These are phyloP conservation scores for Mus musculus DNA, from an alignment of 2,113 vertebrate genomes.

Conservation along the genomic window DNA sequence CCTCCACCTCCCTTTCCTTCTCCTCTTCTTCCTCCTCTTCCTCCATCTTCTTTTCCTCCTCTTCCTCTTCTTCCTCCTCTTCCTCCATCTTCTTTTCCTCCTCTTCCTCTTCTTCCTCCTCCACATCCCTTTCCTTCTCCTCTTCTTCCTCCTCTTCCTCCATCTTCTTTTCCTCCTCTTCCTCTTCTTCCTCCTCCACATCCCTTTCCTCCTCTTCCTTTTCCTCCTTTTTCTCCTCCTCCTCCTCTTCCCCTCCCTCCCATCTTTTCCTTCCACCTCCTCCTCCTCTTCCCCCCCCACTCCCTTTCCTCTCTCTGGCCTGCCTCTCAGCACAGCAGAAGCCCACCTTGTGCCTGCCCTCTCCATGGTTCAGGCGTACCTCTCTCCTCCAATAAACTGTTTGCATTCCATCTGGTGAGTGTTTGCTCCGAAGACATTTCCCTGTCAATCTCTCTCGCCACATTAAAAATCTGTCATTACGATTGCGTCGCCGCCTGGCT, in stretches of 20 bases:
- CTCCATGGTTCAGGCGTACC: slow-evolving; percentile 85
- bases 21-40: no score
- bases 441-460: slow-evolving; percentile 97
- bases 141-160: no score
- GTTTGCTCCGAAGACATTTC: slow-evolving; percentile 96
- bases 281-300: no score
- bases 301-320: background rate
- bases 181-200: no score
- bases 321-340: slow-evolving; percentile 85
- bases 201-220: no score
- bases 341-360: slow-evolving; percentile 86
- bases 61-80: no score
- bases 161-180: no score
- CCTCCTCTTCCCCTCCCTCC: background rate
- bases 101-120: background rate
- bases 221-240: no score
- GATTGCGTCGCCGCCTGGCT: slow-evolving; percentile 91
- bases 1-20: background rate
- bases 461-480: slow-evolving; percentile 95
- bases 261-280: no score
- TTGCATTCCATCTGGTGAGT: slow-evolving; percentile 99
- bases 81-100: no score
- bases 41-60: no score
- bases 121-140: background rate
- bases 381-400: slow-evolving; percentile 97